Percentiles rank a stretch among this genome's conserved stretches.
These are phyloP conservation scores for Villa cingulata DNA, from an alignment of 2,888 invertebrate species.

Conservation along the genomic window DNA sequence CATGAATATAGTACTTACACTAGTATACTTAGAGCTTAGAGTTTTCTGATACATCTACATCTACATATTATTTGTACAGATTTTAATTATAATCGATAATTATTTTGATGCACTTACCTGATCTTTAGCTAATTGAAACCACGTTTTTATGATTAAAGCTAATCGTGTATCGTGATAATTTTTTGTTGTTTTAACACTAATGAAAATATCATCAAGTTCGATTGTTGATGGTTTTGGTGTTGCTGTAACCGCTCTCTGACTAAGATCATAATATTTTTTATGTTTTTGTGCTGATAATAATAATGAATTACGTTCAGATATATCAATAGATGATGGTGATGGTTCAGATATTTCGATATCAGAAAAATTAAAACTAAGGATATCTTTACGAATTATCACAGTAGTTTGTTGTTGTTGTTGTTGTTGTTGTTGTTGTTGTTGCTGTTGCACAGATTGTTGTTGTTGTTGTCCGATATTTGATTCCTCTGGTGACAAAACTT, in stretches of 20 bases:
- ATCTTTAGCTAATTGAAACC: conserved; percentile 84
- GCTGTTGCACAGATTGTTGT: conserved; percentile 9
- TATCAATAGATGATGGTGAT: conserved; percentile 20
- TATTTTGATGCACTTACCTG: too few relatives aligned
- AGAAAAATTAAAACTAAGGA: conserved; percentile 34
- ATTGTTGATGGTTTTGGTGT: conserved; percentile 48
- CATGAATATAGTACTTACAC: too few relatives aligned
- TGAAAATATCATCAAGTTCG: conserved; percentile 74
- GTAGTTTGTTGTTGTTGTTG: conserved; percentile 20
- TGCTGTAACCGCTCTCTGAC: conserved; percentile 34
- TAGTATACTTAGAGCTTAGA: too few relatives aligned
- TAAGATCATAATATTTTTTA: conserved; percentile 24
- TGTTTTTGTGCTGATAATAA: conserved; percentile 14
- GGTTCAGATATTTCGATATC: conserved; percentile 32
- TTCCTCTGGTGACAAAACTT: not conserved
- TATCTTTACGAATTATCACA: conserved; percentile 35
- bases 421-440: conserved; percentile 12
- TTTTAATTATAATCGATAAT: too few relatives aligned
- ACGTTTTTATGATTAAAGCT: conserved; percentile 80
- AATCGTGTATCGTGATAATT: conserved; percentile 74
- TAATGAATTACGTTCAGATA: not conserved
- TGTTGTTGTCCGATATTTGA: conserved; percentile 2
- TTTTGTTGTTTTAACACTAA: conserved; percentile 89
- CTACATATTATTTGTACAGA: too few relatives aligned
- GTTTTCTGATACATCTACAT: too few relatives aligned